Evolutionary conservation across 1,140 invertebrate species (phyloP).

Genomic region (Pollicipes pollicipes): DNA sequence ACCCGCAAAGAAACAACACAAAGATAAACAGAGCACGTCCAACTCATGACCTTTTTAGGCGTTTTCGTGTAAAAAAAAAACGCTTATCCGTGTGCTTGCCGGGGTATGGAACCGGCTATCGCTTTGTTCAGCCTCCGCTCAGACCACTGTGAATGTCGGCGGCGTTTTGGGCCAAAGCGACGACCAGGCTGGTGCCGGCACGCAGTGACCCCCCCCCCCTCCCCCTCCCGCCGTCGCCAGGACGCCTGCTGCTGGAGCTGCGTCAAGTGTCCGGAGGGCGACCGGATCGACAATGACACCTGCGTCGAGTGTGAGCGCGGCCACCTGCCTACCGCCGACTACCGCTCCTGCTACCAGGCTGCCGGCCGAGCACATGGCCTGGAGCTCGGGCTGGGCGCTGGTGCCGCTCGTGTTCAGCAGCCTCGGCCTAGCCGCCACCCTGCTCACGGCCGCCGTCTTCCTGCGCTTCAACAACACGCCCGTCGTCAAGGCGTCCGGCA

Average conservation of each 20-base stretch:
- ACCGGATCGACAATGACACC: slow-evolving; percentile 46
- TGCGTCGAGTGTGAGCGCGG: slow-evolving; percentile 43
- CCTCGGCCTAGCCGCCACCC: slow-evolving; percentile 46
- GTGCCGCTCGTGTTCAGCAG: slow-evolving; percentile 41
- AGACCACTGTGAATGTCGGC: too few relatives aligned
- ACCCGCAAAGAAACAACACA: too few relatives aligned
- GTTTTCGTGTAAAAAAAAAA: too few relatives aligned
- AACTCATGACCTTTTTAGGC: too few relatives aligned
- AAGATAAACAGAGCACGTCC: too few relatives aligned
- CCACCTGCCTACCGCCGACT: slow-evolving; percentile 39
- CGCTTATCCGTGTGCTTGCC: too few relatives aligned
- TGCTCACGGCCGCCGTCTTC: slow-evolving; percentile 43
- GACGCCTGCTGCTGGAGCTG: slow-evolving; percentile 61
- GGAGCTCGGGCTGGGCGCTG: slow-evolving; percentile 42
- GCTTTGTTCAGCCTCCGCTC: too few relatives aligned
- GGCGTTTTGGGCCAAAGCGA: too few relatives aligned
- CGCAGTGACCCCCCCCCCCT: too few relatives aligned
- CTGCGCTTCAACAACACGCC: slow-evolving; percentile 53
- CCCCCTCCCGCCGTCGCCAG: slow-evolving; percentile 17
- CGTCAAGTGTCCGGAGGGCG: slow-evolving; percentile 44
- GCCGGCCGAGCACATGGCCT: slow-evolving; percentile 32
- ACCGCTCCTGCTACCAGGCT: slow-evolving; percentile 39
- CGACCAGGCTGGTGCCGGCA: too few relatives aligned
- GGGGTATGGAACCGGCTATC: too few relatives aligned
- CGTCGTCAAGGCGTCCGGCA: slow-evolving; percentile 58